Base-by-base conservation (phyloP, 2,113 vertebrate genomes). In the Aphelocoma coerulescens region DNA sequence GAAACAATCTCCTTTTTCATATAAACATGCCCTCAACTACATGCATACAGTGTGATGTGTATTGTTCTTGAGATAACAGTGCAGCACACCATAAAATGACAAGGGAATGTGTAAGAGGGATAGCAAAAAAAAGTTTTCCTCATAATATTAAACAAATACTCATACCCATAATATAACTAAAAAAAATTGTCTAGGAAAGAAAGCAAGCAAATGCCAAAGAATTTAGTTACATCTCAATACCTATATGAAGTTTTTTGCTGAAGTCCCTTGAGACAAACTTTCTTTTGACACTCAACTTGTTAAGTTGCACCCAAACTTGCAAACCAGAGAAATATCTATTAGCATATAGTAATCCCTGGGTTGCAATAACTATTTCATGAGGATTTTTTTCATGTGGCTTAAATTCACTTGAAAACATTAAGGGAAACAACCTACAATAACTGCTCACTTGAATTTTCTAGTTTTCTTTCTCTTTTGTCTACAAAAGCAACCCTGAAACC, bases 1-100 rank as follows among this genome's bases (percentile, higher is more conserved):
- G 93, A 97, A 96, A 95, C 94, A 97, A 94, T 52, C 91, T 91
- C 93, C 61, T 92, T 92, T 87, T 84, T 88, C 79, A 61, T 74
- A 88, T 95, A 96, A 93, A 95, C 96, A 95, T 46, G 57, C 59
- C 66, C 88, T 93, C 77, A 52, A 52, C 77, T 89, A 66, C 82
- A 88, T 16, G 44, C 79, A 95, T 27, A 79, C 2, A 1, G 83
- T 51, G 79, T 46, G 85, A 77, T 85, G 44, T 63, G 85, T 67
- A 89, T 74, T 89, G 89, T 73, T 90, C 84, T 49, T 61, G 48
- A 94, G 90, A 78, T 90, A 91, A 89, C 55, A 77, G 41, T 14
- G 35, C 61, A 91, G 68, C 22, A 59, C 68, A 68, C 19, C 82
- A 81, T 16, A 57, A 48, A 72, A 33, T 51, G 14, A 49, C 63